Conservation (phyloP, 2,797 vertebrate species). For the Ctenochaetus hawaiiensis region DNA sequence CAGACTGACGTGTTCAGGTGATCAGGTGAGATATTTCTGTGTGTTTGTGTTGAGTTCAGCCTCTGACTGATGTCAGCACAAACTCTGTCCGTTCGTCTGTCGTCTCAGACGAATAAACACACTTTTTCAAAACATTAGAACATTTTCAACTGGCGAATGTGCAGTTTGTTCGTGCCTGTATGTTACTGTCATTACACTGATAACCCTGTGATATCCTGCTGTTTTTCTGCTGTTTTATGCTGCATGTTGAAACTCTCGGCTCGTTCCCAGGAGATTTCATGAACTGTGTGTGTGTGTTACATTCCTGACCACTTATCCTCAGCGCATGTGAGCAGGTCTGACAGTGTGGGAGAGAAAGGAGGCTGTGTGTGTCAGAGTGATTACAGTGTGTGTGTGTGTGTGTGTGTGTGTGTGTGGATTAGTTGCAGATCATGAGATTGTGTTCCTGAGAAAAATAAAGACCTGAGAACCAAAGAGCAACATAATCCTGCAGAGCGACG, state of each 20-base stretch:
- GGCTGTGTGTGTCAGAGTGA: slow-evolving; percentile 45
- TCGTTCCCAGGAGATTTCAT: slow-evolving; percentile 30
- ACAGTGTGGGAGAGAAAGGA: slow-evolving; percentile 44
- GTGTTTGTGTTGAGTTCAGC: too few species aligned
- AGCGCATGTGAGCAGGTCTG: slow-evolving; percentile 31
- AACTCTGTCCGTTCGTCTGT: too few species aligned
- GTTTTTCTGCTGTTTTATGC: neutral
- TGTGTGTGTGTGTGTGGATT: slow-evolving; percentile 34
- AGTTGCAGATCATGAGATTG: slow-evolving; percentile 53
- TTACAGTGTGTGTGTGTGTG: slow-evolving; percentile 39
- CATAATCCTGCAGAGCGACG: slow-evolving; percentile 15
- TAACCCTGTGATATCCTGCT: too few species aligned
- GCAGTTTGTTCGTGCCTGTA: neutral
- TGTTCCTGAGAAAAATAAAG: slow-evolving; percentile 19
- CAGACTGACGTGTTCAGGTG: neutral
- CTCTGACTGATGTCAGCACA: too few species aligned
- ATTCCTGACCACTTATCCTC: slow-evolving; percentile 51
- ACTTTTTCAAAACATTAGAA: too few species aligned
- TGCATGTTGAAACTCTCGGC: slow-evolving; percentile 7
- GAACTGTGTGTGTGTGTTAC: slow-evolving; percentile 15
- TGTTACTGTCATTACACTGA: neutral
- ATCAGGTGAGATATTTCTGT: too few species aligned
- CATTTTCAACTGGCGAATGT: neutral
- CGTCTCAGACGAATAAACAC: too few species aligned
- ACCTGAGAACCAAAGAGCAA: slow-evolving; percentile 20